These are phyloP conservation scores for Noctua janthina DNA, from an alignment of 2,888 invertebrate species.

Conservation along the genomic window DNA sequence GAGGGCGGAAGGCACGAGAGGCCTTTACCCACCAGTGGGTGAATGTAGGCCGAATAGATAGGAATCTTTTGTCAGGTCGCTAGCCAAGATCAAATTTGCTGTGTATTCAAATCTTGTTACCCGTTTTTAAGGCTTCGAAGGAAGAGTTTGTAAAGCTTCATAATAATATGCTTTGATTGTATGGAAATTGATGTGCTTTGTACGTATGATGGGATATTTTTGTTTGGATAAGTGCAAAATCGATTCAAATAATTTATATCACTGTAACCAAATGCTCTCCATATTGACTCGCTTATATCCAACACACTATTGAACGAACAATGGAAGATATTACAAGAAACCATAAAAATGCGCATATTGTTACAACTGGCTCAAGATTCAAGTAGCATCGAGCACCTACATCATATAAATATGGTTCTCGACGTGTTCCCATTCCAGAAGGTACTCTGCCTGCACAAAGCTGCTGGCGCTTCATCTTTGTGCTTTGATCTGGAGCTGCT, in stretches of 20 bases:
- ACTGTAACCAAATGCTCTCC: neutral
- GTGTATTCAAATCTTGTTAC: slow-evolving; percentile 28
- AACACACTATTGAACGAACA: neutral
- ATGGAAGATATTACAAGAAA: slow-evolving; percentile 19
- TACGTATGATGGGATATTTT: neutral
- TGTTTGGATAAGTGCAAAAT: neutral
- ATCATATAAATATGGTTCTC: slow-evolving; percentile 49
- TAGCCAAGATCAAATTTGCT: slow-evolving; percentile 43
- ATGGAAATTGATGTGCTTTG: slow-evolving; percentile 1
- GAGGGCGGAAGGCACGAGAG: slow-evolving; percentile 56
- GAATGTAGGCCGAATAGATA: slow-evolving; percentile 59
- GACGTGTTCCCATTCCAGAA: slow-evolving; percentile 62
- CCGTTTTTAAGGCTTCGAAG: neutral
- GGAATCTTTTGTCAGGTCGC: slow-evolving; percentile 52
- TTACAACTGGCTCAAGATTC: slow-evolving; percentile 30
- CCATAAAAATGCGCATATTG: slow-evolving; percentile 43
- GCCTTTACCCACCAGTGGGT: slow-evolving; percentile 32
- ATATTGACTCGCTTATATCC: neutral
- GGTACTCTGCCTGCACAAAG: slow-evolving; percentile 61
- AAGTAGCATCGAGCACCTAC: slow-evolving; percentile 44
- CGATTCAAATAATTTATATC: neutral
- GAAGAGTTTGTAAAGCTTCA: neutral
- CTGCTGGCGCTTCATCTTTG: slow-evolving; percentile 68
- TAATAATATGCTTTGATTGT: neutral
- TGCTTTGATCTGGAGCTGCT: slow-evolving; percentile 67